A percentile compares a stretch with the other conserved stretches of the same genome.
These are phyloP conservation scores for Macrotis lagotis DNA, from an alignment of 2,113 vertebrate species.

Conservation along the genomic window DNA sequence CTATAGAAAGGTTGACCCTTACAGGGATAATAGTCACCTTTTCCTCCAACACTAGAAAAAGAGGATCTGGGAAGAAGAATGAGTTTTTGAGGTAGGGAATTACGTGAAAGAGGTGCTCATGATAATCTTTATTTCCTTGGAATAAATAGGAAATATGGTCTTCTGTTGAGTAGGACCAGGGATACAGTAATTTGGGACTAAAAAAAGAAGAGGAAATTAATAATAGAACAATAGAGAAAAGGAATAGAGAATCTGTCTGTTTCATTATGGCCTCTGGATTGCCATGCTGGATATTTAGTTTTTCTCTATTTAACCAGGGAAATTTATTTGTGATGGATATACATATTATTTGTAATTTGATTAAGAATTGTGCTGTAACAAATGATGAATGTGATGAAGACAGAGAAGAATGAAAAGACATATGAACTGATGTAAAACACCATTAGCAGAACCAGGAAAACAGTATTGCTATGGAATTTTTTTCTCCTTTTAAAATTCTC, in stretches of 20 bases:
- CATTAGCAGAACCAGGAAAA: not conserved
- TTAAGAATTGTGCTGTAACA: not conserved
- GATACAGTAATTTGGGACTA: not conserved
- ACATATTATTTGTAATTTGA: conserved; percentile 25
- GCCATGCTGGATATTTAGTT: conserved; percentile 21
- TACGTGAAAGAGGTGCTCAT: not conserved
- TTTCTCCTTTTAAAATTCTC: not conserved
- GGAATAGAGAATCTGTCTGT: not conserved
- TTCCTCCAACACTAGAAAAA: not conserved
- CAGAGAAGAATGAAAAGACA: not conserved
- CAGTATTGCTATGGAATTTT: not conserved
- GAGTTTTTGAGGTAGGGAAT: not conserved
- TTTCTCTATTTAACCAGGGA: conserved; percentile 12
- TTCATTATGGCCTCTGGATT: not conserved
- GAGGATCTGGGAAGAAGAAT: not conserved
- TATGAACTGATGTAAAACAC: not conserved
- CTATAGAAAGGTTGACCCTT: not conserved
- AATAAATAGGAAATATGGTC: not conserved
- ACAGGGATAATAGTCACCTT: not conserved
- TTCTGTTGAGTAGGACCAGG: not conserved
- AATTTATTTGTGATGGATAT: conserved; percentile 4
- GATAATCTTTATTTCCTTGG: not conserved
- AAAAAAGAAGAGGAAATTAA: conserved; percentile 3
- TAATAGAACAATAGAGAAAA: not conserved
- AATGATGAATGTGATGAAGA: not conserved